Evolutionary conservation across 2,797 vertebrate genomes (phyloP).

Genomic region (Schizothorax lantsangensis): DNA sequence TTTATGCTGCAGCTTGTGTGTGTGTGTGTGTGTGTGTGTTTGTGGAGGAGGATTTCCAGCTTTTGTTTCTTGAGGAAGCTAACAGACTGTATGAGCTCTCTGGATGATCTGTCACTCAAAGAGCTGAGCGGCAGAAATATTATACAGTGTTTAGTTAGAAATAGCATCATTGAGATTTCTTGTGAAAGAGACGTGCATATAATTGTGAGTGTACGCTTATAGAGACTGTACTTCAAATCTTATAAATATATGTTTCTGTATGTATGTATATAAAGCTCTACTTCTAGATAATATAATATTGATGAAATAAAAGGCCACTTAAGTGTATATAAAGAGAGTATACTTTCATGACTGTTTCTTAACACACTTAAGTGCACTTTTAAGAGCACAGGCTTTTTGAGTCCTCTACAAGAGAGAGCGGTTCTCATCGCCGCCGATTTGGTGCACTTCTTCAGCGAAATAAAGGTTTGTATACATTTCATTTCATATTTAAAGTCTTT

Average conservation of each 20-base stretch:
- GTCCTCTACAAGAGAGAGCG: too few relatives aligned
- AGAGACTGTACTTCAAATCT: neutral
- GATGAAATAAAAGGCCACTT: too few relatives aligned
- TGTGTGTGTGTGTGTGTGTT: constrained; percentile 38
- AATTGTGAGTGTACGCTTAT: neutral
- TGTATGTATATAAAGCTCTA: neutral
- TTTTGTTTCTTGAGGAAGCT: constrained; percentile 83
- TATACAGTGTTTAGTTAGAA: constrained; percentile 62
- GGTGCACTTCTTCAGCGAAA: too few relatives aligned
- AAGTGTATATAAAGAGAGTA: too few relatives aligned
- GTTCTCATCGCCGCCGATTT: too few relatives aligned
- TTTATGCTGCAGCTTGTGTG: neutral
- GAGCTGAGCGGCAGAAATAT: constrained; percentile 72
- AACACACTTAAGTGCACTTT: neutral
- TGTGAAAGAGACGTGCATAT: neutral
- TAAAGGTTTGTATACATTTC: too few relatives aligned
- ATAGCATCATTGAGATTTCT: constrained; percentile 43
- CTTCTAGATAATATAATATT: neutral
- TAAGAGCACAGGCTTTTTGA: neutral
- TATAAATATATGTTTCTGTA: neutral
- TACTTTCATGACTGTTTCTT: too few relatives aligned
- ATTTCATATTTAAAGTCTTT: too few relatives aligned
- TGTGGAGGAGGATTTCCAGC: constrained; percentile 80
- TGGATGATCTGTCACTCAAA: constrained; percentile 78
- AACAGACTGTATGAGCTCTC: constrained; percentile 72